A percentile compares a stretch with the other conserved stretches of the same genome.
Conservation (phyloP, 2,797 vertebrate species). For the Scomberomorus guttatus region DNA sequence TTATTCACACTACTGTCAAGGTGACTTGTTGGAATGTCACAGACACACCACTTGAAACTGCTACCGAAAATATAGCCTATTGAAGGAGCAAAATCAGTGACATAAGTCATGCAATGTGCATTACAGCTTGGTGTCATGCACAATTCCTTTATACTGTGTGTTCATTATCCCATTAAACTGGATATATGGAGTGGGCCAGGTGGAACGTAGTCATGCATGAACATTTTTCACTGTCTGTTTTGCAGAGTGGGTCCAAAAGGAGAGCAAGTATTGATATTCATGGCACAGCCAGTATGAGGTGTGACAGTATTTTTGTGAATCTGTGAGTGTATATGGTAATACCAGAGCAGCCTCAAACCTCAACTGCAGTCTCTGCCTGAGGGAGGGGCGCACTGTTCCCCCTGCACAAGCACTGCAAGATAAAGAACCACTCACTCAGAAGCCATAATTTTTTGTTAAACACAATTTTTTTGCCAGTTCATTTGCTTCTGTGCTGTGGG, state of each 20-base stretch:
- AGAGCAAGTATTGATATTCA: conserved; percentile 84
- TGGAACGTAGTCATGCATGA: conserved; percentile 78
- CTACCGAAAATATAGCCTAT: conserved; percentile 67
- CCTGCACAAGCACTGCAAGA: conserved; percentile 56
- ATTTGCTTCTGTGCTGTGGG: conserved; percentile 72
- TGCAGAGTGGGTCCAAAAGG: conserved; percentile 77
- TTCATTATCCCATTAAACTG: conserved; percentile 80
- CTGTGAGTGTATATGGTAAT: conserved; percentile 78
- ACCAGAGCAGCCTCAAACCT: conserved; percentile 75
- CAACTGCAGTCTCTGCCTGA: conserved; percentile 70
- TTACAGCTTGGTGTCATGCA: conserved; percentile 74
- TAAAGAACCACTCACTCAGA: conserved; percentile 74
- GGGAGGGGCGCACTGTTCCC: conserved; percentile 56
- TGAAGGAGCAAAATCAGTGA: conserved; percentile 74
- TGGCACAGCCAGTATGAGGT: conserved; percentile 76
- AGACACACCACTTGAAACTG: conserved; percentile 67
- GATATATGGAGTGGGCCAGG: conserved; percentile 74
- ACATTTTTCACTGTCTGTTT: conserved; percentile 81
- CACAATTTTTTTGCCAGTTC: conserved; percentile 73
- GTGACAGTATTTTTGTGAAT: conserved; percentile 81
- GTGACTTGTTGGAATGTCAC: conserved; percentile 80
- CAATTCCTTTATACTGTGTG: conserved; percentile 74
- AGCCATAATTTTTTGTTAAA: conserved; percentile 78
- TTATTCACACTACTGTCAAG: conserved; percentile 77
- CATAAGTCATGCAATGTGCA: conserved; percentile 73